These are phyloP conservation scores for Cepaea hortensis DNA, from an alignment of 2,888 invertebrate genomes.

Conservation along the genomic window DNA sequence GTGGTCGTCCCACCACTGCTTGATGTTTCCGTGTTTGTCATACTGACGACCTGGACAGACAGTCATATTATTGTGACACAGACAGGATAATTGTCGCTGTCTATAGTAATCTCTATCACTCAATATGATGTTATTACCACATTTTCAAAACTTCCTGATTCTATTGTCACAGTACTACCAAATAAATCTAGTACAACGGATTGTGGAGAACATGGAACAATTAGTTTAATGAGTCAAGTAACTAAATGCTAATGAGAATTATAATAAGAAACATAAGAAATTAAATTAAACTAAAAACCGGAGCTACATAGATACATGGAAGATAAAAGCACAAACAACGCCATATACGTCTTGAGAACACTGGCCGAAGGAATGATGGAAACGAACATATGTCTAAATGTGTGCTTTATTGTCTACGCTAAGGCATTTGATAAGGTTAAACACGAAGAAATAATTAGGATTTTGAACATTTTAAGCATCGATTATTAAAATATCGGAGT, in stretches of 20 bases:
- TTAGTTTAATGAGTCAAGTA: no score
- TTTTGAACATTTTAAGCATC: no score
- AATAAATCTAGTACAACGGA: background rate
- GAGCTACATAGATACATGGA: background rate
- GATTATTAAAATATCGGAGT: no score
- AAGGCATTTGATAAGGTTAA: no score
- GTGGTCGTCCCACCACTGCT: conserved; percentile 98
- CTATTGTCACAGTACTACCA: background rate
- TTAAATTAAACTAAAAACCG: background rate
- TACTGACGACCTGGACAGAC: conserved; percentile 86
- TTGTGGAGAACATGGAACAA: background rate
- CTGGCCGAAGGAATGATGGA: no score
- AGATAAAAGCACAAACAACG: background rate
- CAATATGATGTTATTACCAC: background rate
- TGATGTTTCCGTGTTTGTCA: conserved; percentile 94
- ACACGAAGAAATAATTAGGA: no score
- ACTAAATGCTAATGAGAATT: no score
- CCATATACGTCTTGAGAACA: no score
- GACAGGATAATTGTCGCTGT: background rate
- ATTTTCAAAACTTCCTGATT: background rate
- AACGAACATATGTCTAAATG: no score
- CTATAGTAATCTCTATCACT: background rate
- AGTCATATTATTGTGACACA: background rate
- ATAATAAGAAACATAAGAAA: no score
- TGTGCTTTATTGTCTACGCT: no score